Percentiles rank a stretch among this genome's conserved stretches.
These are phyloP conservation scores for Limnephilus auricula DNA, from an alignment of 2,888 invertebrate genomes.

Conservation along the genomic window DNA sequence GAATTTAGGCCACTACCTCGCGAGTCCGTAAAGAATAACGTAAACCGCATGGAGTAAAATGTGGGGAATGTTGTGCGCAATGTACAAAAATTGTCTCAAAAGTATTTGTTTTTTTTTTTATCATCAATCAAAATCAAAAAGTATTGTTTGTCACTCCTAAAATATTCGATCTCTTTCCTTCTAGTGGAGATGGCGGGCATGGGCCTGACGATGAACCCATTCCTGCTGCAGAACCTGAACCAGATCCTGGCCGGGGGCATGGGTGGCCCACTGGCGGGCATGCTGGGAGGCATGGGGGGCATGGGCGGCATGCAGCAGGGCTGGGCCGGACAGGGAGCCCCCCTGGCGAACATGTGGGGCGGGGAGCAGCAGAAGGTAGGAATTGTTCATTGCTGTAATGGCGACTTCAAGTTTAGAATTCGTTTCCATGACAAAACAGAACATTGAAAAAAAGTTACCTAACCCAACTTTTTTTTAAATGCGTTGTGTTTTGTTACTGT, in stretches of 20 bases:
- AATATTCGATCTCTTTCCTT: constrained; percentile 59
- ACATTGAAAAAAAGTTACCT: too few species aligned
- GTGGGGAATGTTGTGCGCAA: too few species aligned
- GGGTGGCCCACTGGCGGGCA: constrained; percentile 74
- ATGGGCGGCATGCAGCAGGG: constrained; percentile 49
- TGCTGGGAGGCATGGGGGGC: constrained; percentile 68
- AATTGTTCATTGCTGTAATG: background rate
- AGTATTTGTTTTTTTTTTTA: too few species aligned
- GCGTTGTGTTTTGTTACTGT: too few species aligned
- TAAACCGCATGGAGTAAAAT: too few species aligned
- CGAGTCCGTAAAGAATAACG: too few species aligned
- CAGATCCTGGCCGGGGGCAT: constrained; percentile 76
- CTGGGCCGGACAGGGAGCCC: constrained; percentile 49
- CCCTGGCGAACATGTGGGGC: constrained; percentile 62
- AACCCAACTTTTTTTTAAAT: too few species aligned
- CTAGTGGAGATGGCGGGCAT: constrained; percentile 83
- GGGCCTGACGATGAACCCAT: constrained; percentile 76
- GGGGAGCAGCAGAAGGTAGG: constrained; percentile 54
- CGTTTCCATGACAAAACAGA: background rate
- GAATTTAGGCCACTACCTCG: too few species aligned
- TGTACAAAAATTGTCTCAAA: too few species aligned
- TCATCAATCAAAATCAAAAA: too few species aligned
- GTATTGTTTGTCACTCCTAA: background rate
- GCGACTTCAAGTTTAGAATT: background rate
- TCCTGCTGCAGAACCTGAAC: constrained; percentile 76